Percentiles rank a stretch among this genome's conserved stretches.
phyloP scores from a whole-genome alignment of 2,113 vertebrate species.

The Corythornis cristatus region DNA sequence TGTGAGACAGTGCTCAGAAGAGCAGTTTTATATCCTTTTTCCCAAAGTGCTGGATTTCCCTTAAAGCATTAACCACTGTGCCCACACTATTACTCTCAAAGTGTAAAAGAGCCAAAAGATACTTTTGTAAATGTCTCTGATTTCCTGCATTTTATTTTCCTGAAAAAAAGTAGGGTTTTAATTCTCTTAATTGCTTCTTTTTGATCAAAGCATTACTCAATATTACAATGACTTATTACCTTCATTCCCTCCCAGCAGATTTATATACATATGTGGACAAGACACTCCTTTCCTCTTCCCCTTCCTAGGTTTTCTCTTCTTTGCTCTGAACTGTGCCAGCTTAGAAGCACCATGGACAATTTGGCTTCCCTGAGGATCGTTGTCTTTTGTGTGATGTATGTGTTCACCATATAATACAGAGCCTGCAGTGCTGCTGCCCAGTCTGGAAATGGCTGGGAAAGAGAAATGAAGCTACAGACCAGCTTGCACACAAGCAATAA shows the following conservation, averaged over 20 bases:
- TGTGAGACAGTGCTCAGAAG: not conserved
- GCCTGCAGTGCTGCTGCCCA: not conserved
- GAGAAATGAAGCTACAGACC: not conserved
- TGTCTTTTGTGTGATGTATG: not conserved
- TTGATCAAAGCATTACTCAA: not conserved
- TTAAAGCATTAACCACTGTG: not conserved
- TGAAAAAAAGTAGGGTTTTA: not conserved
- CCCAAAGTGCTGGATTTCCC: not conserved
- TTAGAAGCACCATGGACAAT: not conserved
- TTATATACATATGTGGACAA: not conserved
- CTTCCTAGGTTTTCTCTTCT: not conserved
- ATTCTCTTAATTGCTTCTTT: not conserved
- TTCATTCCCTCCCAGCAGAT: not conserved
- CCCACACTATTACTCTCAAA: not conserved
- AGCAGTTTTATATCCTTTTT: not conserved
- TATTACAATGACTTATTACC: not conserved
- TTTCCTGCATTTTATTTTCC: not conserved
- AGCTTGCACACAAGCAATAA: not conserved
- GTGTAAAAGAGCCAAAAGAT: not conserved
- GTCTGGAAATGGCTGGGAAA: not conserved
- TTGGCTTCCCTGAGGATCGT: not conserved
- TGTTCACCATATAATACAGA: too few relatives aligned
- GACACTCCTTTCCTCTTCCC: too few relatives aligned
- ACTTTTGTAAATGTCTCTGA: not conserved
- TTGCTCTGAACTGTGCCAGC: not conserved